phyloP scores from a whole-genome alignment of 2,888 invertebrate species.

The Tolmerus cingulatus region DNA sequence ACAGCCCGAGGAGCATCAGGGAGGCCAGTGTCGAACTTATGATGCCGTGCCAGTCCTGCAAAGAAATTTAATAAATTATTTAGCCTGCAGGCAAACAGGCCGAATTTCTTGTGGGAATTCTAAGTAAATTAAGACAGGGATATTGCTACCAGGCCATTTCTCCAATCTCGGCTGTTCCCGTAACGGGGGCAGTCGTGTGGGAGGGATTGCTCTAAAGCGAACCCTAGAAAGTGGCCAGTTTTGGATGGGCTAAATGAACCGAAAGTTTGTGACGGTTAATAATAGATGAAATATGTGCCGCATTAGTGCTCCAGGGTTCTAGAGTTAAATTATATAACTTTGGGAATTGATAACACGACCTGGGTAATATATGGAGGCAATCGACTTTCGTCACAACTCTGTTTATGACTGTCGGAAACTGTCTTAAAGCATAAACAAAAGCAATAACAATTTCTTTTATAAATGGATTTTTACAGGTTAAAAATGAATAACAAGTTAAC shows the following conservation, averaged over 20 bases:
- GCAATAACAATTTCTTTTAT: no score
- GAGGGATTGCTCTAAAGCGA: background rate
- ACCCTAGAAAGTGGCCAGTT: background rate
- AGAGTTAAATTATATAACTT: background rate
- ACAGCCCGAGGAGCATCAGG: constrained; percentile 70
- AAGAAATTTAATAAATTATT: background rate
- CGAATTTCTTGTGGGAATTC: background rate
- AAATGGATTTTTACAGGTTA: no score
- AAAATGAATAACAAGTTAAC: no score
- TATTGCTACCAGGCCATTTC: background rate
- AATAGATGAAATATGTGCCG: background rate
- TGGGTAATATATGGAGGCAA: background rate
- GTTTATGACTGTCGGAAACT: background rate
- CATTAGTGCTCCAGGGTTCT: background rate
- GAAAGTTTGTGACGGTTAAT: background rate
- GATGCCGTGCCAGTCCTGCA: constrained; percentile 68
- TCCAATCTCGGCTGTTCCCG: background rate
- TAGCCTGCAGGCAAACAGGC: constrained; percentile 52
- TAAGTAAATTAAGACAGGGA: background rate
- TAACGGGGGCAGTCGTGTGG: background rate
- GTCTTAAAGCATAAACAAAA: no score
- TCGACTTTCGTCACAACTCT: background rate
- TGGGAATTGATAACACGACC: background rate
- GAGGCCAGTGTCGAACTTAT: constrained; percentile 71
- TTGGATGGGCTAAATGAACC: background rate